Conservation (phyloP, 1,140 invertebrate genomes). For the Augochlora pura region DNA sequence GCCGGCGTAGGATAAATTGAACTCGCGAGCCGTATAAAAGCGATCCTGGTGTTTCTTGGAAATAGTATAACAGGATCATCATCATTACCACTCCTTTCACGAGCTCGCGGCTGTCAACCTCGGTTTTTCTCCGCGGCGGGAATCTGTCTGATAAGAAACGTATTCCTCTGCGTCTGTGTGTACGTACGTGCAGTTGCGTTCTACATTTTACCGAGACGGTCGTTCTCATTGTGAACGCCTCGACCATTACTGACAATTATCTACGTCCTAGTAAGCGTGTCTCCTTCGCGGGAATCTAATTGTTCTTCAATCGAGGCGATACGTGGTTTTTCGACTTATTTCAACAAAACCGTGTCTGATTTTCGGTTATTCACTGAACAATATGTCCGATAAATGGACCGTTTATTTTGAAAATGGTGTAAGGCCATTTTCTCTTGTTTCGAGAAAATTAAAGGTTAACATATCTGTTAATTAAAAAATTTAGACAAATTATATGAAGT, state of each 20-base stretch:
- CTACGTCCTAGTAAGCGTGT: not conserved
- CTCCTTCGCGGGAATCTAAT: constrained; percentile 18
- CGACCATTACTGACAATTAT: constrained; percentile 25
- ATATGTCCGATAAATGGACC: too few species aligned
- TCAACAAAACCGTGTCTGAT: too few species aligned
- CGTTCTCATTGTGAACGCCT: not conserved
- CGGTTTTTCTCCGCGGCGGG: constrained; percentile 3
- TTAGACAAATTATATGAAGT: too few species aligned
- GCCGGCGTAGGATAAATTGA: not conserved
- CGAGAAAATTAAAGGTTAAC: too few species aligned
- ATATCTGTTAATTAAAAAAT: too few species aligned
- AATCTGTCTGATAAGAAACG: constrained; percentile 11
- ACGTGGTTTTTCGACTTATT: not conserved
- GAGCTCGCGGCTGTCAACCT: constrained; percentile 39
- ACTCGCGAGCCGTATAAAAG: not conserved
- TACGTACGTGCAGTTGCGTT: not conserved
- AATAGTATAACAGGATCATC: constrained; percentile 37
- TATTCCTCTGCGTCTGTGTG: not conserved
- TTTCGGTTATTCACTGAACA: too few species aligned
- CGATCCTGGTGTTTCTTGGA: constrained; percentile 10
- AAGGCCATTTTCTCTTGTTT: too few species aligned
- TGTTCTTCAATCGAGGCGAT: constrained; percentile 30
- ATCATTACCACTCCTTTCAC: constrained; percentile 45
- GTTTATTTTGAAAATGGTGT: too few species aligned
- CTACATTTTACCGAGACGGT: constrained; percentile 7